phyloP scores from a whole-genome alignment of 2,113 vertebrate species.

The Delphinapterus leucas region DNA sequence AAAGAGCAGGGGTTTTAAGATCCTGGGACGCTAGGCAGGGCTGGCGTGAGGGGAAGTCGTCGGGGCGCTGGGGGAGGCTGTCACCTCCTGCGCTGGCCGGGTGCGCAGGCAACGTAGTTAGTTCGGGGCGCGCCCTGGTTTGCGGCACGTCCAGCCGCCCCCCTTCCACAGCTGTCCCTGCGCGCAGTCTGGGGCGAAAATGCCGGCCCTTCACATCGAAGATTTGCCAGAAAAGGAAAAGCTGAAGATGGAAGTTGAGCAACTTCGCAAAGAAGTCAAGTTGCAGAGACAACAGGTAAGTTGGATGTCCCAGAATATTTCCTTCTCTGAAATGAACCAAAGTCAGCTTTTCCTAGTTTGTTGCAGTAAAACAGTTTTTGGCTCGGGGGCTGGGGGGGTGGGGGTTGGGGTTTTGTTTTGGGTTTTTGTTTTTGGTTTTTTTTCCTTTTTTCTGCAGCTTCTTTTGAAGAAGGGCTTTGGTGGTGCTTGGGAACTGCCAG shows the following conservation, averaged over 20 bases:
- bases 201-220: conserved; percentile 94
- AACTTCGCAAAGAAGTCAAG: conserved; percentile 92
- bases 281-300: conserved; percentile 93
- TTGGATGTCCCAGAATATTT: not conserved
- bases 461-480: not conserved
- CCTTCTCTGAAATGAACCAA: not conserved
- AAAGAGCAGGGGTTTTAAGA: not conserved
- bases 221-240: conserved; percentile 95
- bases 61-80: not conserved
- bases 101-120: not conserved
- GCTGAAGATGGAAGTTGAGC: conserved; percentile 93
- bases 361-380: not conserved
- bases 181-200: conserved; percentile 65
- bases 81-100: not conserved
- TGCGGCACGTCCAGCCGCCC: not conserved
- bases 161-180: not conserved
- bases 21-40: not conserved
- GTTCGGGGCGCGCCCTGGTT: not conserved
- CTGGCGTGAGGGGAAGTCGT: not conserved
- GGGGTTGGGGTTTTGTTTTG: not conserved
- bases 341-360: not conserved
- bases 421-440: not conserved
- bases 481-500: not conserved
- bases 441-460: not conserved
- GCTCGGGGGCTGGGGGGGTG: no score